Evolutionary conservation across 2,113 vertebrate species (phyloP).

Genomic region (Neopipo cinnamomea): DNA sequence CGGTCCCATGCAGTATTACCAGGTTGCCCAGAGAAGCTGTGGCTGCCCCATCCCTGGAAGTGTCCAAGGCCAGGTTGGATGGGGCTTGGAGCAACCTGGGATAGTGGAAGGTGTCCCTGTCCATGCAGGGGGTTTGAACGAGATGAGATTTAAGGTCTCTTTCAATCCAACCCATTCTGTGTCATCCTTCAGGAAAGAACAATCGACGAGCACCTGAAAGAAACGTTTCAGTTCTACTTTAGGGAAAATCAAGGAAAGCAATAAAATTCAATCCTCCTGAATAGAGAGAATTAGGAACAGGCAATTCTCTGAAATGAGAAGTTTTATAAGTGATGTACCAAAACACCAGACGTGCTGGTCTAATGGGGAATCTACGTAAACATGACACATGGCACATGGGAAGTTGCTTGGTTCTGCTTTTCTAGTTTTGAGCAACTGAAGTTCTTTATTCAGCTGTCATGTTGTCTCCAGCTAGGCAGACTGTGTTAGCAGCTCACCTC

Average conservation of each 20-base stretch:
- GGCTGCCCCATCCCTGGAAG: neutral
- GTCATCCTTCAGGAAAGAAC: neutral
- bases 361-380: neutral
- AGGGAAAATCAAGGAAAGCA: neutral
- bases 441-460: neutral
- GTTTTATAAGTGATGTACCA: neutral
- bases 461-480: neutral
- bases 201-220: neutral
- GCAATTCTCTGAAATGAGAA: neutral
- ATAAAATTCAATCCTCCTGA: neutral
- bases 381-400: accelerated
- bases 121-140: neutral
- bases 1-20: accelerated
- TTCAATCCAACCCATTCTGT: neutral
- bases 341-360: neutral
- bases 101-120: neutral
- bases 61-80: neutral
- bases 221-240: neutral
- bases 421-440: neutral
- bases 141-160: neutral
- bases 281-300: neutral
- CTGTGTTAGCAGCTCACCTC: neutral
- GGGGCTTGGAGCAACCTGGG: neutral
- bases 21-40: neutral
- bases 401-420: neutral